Evolutionary conservation across 2,797 vertebrate species (phyloP).

Genomic region (Etheostoma nigrum): DNA sequence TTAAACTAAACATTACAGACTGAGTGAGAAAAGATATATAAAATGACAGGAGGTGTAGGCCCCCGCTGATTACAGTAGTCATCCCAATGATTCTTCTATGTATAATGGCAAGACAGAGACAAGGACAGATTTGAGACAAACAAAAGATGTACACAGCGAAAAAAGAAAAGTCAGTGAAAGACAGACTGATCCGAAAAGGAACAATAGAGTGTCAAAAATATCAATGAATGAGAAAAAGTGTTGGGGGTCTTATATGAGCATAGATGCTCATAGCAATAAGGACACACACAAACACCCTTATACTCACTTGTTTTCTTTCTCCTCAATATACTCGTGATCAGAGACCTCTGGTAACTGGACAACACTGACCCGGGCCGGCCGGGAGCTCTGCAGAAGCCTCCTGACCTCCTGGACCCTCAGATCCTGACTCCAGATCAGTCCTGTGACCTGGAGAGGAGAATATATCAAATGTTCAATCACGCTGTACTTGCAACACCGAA

Average conservation of each 20-base stretch:
- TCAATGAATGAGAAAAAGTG: neutral
- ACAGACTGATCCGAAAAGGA: neutral
- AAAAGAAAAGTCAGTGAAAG: neutral
- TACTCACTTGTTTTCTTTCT: conserved; percentile 96
- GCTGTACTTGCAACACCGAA: too few relatives aligned
- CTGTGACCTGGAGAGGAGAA: conserved; percentile 83
- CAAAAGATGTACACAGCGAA: neutral
- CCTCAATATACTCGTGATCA: conserved; percentile 98
- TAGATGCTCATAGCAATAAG: neutral
- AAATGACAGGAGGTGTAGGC: neutral
- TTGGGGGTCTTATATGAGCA: too few relatives aligned
- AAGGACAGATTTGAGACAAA: neutral
- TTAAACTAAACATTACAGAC: neutral
- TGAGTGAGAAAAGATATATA: neutral
- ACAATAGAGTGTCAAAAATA: neutral
- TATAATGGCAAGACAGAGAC: neutral
- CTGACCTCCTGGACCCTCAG: conserved; percentile 94
- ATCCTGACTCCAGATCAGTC: conserved; percentile 96
- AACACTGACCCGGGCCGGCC: conserved; percentile 93
- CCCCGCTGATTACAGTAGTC: neutral
- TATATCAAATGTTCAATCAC: neutral
- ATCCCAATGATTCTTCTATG: neutral
- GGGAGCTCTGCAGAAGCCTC: conserved; percentile 95
- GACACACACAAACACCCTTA: neutral
- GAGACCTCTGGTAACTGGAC: conserved; percentile 96